These are phyloP conservation scores for Griposia aprilina DNA, from an alignment of 2,888 invertebrate species.

Conservation along the genomic window DNA sequence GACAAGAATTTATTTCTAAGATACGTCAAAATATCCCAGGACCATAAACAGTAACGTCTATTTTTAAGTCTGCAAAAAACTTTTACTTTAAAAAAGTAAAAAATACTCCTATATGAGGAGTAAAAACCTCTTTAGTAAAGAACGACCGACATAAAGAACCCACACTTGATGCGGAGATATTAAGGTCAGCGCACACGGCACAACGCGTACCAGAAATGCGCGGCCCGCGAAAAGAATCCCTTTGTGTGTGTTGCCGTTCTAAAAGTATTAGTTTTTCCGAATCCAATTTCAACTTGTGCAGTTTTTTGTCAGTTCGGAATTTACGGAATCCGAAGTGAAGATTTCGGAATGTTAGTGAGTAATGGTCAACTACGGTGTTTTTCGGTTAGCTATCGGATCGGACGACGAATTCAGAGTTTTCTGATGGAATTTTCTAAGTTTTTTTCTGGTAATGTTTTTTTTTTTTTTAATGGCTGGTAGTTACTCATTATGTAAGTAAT, in stretches of 20 bases:
- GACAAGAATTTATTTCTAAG: not conserved
- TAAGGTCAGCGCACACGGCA: slow-evolving; percentile 75
- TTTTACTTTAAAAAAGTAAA: not conserved
- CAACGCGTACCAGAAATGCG: slow-evolving; percentile 69
- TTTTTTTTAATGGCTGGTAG: not conserved
- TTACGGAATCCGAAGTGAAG: slow-evolving; percentile 70
- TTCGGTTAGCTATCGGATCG: slow-evolving; percentile 15
- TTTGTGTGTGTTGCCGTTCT: slow-evolving; percentile 75
- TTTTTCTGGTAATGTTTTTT: not conserved
- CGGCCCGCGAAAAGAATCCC: slow-evolving; percentile 74
- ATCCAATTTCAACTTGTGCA: slow-evolving; percentile 75
- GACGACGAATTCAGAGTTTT: slow-evolving; percentile 25
- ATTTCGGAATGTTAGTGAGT: slow-evolving; percentile 66
- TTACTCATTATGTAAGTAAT: not conserved
- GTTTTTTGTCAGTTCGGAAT: slow-evolving; percentile 74
- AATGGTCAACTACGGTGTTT: slow-evolving; percentile 63
- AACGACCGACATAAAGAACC: slow-evolving; percentile 45
- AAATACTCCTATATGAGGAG: slow-evolving; percentile 9
- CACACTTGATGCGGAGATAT: slow-evolving; percentile 60
- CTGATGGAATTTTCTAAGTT: slow-evolving; percentile 8
- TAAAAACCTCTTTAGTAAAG: slow-evolving; percentile 40
- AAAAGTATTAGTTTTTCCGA: slow-evolving; percentile 78
- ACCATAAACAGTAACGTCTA: not conserved
- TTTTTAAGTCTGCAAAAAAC: not conserved
- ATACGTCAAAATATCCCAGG: not conserved